These are phyloP conservation scores for Echinometra lucunter DNA, from an alignment of 53 echinoderm and acorn worm genomes.

Conservation along the genomic window DNA sequence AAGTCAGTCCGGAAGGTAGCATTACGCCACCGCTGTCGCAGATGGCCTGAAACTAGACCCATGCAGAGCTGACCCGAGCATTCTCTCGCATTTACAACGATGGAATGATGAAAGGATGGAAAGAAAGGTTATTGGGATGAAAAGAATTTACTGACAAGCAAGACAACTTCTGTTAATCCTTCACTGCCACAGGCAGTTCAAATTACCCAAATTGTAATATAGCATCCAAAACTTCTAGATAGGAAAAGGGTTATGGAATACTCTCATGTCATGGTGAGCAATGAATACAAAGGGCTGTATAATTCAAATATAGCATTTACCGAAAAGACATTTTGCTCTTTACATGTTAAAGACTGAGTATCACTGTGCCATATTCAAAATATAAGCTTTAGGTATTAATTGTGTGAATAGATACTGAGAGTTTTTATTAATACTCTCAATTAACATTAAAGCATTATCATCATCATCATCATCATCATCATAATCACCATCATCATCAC, in stretches of 20 bases:
- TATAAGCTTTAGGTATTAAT: too few species aligned
- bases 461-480: neutral
- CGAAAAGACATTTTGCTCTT: too few species aligned
- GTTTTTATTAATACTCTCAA: too few species aligned
- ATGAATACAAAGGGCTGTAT: too few species aligned
- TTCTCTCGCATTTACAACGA: neutral
- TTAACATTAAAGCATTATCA: neutral
- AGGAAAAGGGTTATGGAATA: too few species aligned
- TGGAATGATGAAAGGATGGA: neutral
- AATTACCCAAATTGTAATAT: too few species aligned
- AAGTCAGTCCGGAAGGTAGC: conserved; percentile 18
- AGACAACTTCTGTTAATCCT: neutral
- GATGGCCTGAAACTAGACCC: conserved; percentile 59
- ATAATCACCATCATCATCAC: neutral
- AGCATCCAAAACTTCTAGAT: too few species aligned
- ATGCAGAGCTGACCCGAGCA: neutral
- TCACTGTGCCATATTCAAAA: neutral
- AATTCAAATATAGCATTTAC: too few species aligned
- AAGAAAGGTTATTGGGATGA: neutral
- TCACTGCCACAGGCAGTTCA: neutral
- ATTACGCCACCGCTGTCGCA: conserved; percentile 47
- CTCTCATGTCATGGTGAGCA: too few species aligned
- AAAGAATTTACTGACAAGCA: neutral
- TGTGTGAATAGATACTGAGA: too few species aligned
- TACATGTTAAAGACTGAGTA: too few species aligned